A percentile compares a stretch with the other conserved stretches of the same genome.
phyloP scores from a whole-genome alignment of 2,888 invertebrate genomes.

The Chorisops tibialis region DNA sequence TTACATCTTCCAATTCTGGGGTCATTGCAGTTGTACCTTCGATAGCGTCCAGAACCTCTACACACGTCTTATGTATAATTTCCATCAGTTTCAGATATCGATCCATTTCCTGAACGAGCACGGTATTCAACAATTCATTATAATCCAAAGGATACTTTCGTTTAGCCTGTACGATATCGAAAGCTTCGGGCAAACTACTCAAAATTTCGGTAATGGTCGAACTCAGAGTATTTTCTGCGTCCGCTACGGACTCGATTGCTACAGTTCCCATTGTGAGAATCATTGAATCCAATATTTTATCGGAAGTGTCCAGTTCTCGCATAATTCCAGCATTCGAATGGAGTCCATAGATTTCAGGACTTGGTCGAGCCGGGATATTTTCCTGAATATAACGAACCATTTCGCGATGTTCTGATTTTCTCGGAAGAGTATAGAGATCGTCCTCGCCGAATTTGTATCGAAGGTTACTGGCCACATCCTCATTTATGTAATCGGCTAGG shows the following conservation, averaged over 20 bases:
- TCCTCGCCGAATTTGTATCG: slow-evolving; percentile 63
- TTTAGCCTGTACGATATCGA: slow-evolving; percentile 47
- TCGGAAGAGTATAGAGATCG: slow-evolving; percentile 69
- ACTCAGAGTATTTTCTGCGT: slow-evolving; percentile 66
- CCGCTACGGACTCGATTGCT: slow-evolving; percentile 53
- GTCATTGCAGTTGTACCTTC: slow-evolving; percentile 85
- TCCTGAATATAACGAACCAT: slow-evolving; percentile 73
- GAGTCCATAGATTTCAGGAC: slow-evolving; percentile 85
- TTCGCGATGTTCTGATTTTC: slow-evolving; percentile 68
- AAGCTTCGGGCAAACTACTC: slow-evolving; percentile 43
- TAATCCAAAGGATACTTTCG: slow-evolving; percentile 77
- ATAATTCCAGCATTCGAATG: slow-evolving; percentile 89
- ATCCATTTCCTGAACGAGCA: slow-evolving; percentile 80
- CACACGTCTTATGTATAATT: slow-evolving; percentile 66
- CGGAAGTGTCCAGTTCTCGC: slow-evolving; percentile 74
- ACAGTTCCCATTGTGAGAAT: slow-evolving; percentile 68
- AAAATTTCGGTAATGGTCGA: slow-evolving; percentile 59
- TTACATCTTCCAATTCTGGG: slow-evolving; percentile 71
- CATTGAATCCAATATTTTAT: slow-evolving; percentile 68
- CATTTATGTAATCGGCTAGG: slow-evolving; percentile 70
- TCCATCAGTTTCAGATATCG: slow-evolving; percentile 68
- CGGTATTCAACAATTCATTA: slow-evolving; percentile 86
- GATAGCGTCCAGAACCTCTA: slow-evolving; percentile 74
- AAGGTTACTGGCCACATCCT: slow-evolving; percentile 59
- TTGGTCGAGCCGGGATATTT: slow-evolving; percentile 67